Evolutionary conservation across 2,113 vertebrate species (phyloP).

Genomic region (Vanacampus margaritifer): DNA sequence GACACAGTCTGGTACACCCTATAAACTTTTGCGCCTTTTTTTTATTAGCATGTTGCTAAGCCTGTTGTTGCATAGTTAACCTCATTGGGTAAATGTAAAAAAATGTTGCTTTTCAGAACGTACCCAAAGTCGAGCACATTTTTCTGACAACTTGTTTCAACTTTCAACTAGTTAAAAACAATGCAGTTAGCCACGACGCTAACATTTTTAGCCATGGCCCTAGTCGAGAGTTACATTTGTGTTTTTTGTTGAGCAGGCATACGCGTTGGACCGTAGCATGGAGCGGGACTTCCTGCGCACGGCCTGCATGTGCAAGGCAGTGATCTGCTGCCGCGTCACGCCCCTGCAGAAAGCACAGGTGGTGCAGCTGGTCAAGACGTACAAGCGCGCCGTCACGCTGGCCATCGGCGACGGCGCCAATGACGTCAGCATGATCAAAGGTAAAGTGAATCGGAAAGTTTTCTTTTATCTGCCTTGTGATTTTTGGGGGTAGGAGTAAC

Average conservation of each 20-base stretch:
- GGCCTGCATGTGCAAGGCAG: slow-evolving; percentile 86
- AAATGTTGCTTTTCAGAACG: too few relatives aligned
- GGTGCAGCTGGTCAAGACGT: slow-evolving; percentile 91
- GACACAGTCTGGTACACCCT: slow-evolving; percentile 84
- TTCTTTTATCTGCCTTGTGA: not conserved
- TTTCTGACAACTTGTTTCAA: too few relatives aligned
- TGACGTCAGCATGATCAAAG: slow-evolving; percentile 97
- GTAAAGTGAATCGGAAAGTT: slow-evolving; percentile 51
- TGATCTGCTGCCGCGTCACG: slow-evolving; percentile 93
- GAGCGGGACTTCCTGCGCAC: slow-evolving; percentile 84
- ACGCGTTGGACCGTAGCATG: slow-evolving; percentile 79
- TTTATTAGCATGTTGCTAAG: not conserved
- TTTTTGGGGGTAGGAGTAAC: not conserved
- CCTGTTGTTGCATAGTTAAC: not conserved
- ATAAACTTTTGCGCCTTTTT: not conserved
- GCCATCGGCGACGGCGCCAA: slow-evolving; percentile 94
- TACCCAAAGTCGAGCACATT: too few relatives aligned
- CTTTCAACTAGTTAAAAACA: too few relatives aligned
- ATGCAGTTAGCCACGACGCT: too few relatives aligned
- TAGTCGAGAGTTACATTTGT: not conserved
- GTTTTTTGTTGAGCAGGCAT: slow-evolving; percentile 73
- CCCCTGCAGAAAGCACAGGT: slow-evolving; percentile 96
- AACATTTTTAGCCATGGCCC: too few relatives aligned
- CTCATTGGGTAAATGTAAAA: too few relatives aligned
- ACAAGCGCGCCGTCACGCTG: slow-evolving; percentile 87